A percentile compares a stretch with the other conserved stretches of the same genome.
These are phyloP conservation scores for Tipula lateralis DNA, from an alignment of 2,888 invertebrate species.

Conservation along the genomic window DNA sequence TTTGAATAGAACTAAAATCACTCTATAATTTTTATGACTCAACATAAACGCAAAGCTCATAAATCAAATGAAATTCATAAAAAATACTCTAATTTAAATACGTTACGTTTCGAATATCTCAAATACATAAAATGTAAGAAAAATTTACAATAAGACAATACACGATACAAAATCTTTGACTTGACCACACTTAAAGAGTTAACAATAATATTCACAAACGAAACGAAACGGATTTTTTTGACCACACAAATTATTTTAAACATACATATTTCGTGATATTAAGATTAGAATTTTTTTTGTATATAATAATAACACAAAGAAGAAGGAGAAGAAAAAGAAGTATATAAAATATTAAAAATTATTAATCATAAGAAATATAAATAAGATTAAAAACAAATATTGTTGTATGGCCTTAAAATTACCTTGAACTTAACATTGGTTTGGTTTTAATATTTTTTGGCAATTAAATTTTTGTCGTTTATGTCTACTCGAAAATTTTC, in stretches of 20 bases:
- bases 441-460: neutral
- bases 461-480: neutral
- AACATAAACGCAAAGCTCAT: neutral
- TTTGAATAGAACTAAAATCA: neutral
- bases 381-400: neutral
- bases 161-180: conserved; percentile 14
- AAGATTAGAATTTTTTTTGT: neutral
- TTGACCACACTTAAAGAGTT: conserved; percentile 19
- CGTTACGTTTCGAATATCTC: neutral
- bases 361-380: neutral
- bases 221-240: neutral
- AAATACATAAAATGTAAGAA: neutral
- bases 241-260: conserved; percentile 24
- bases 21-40: neutral
- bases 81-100: conserved; percentile 11
- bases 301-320: neutral
- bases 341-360: neutral
- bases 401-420: conserved; percentile 3
- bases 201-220: neutral
- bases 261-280: neutral
- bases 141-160: neutral
- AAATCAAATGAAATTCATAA: neutral
- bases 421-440: neutral
- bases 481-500: neutral
- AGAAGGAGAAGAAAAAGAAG: neutral